These are phyloP conservation scores for Andrena trimmerana DNA, from an alignment of 2,888 invertebrate species.

Conservation along the genomic window DNA sequence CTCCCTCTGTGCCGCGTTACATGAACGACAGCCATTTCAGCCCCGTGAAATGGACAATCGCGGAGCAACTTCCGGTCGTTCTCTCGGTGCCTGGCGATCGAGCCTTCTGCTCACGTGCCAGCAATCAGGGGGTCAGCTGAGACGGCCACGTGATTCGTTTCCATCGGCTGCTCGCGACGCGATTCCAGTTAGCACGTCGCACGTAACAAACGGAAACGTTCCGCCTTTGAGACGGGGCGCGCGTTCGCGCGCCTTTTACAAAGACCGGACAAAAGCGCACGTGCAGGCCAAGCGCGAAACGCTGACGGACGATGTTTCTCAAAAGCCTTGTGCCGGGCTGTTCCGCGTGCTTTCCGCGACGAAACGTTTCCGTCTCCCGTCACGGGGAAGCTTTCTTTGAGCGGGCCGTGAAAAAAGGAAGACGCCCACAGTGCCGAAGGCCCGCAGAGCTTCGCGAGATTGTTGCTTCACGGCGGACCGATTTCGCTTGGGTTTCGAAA, in stretches of 20 bases:
- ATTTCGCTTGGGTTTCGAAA: not conserved
- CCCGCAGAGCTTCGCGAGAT: slow-evolving; percentile 3
- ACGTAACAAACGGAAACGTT: slow-evolving; percentile 47
- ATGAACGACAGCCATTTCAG: slow-evolving; percentile 3
- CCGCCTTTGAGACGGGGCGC: slow-evolving; percentile 37
- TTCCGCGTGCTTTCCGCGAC: slow-evolving; percentile 29
- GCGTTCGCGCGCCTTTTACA: slow-evolving; percentile 17
- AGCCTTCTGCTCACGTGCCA: slow-evolving; percentile 52
- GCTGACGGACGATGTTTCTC: slow-evolving; percentile 7
- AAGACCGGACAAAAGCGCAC: slow-evolving; percentile 52
- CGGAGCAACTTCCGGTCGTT: slow-evolving; percentile 42
- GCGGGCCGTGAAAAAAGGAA: not conserved
- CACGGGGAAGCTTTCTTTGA: slow-evolving; percentile 21
- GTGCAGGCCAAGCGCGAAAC: slow-evolving; percentile 22
- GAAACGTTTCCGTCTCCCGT: slow-evolving; percentile 3
- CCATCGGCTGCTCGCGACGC: slow-evolving; percentile 18
- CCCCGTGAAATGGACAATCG: slow-evolving; percentile 24
- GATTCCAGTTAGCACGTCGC: slow-evolving; percentile 35
- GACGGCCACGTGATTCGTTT: slow-evolving; percentile 58
- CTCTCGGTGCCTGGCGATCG: slow-evolving; percentile 44
- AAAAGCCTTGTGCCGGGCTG: not conserved
- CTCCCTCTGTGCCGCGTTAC: too few relatives aligned
- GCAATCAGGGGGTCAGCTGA: slow-evolving; percentile 56
- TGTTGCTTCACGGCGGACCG: not conserved
- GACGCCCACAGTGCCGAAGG: not conserved